Evolutionary conservation across 1,140 invertebrate genomes (phyloP), one percentile per base, ranked within the genome.

Genomic region (Mercenaria mercenaria): DNA sequence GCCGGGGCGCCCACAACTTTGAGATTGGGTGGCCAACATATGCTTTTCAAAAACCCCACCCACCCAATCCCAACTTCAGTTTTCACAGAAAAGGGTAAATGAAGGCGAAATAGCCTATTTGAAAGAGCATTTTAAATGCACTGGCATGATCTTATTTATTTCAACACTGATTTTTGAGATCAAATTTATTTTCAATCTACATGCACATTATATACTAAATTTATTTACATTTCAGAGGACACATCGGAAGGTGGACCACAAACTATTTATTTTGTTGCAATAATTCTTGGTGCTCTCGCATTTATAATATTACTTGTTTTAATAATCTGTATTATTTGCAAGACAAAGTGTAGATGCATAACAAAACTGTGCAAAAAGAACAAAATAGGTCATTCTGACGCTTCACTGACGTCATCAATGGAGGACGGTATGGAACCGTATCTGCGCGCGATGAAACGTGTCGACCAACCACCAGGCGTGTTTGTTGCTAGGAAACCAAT

Each of bases 401-500:
- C 59, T 23, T 77, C 72, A 11, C 37, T 88, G 34, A 32, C 85
- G 32, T 52, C 76, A n/a, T 83, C 34, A 83, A 50, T 82, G 2
- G 87, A 82, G 32, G 79, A 69, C n/a, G 79, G 77, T 0, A 29
- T 72, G 37, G 77, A 56, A 18, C 76, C 47, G 15, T 74, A 82
- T 56, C n/a, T 81, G 29, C 43, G 61, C 26, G 32, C 64, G 0
- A 50, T 74, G 20, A 26, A 61, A 29, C 47, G 29, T 23, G 18
- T 23, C 47, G 29, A n/a, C 20, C 37, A 64, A 34, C 6, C 11
- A 18, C 32, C 77, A 15, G 77, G 77, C n/a, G 39, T 72, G 29
- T 88, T 88, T 47, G 67, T 81, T 52, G 76, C 76, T 43, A 88
- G 59, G 64, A 89, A 89, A 64, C 80, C 88, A 6, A 84, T 83